A percentile compares a stretch with the other conserved stretches of the same genome.
Conservation (phyloP, 35 echinoderm and acorn worm genomes). For the Stichopus chloronotus region DNA sequence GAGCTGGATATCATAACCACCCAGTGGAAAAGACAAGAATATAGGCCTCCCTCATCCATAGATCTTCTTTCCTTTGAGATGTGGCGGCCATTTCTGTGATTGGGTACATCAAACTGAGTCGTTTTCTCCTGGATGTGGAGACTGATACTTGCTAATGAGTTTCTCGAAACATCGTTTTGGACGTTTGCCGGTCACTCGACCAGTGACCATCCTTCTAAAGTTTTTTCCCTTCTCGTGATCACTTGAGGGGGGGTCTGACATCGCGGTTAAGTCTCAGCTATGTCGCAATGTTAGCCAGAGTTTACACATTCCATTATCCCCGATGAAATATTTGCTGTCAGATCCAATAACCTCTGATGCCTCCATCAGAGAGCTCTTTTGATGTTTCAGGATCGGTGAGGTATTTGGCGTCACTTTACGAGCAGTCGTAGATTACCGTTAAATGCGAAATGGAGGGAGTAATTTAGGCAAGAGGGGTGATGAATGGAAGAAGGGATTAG, state of each 20-base stretch:
- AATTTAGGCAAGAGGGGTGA: constrained; percentile 26
- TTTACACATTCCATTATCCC: constrained; percentile 36
- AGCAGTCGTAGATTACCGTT: constrained; percentile 50
- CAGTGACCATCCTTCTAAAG: background rate
- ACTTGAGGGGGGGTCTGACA: background rate
- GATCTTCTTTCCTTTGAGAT: no score
- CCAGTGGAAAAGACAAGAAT: no score
- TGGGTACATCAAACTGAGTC: background rate
- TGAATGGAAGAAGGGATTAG: constrained; percentile 6
- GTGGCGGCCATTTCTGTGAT: background rate
- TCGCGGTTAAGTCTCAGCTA: background rate
- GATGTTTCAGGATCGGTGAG: background rate
- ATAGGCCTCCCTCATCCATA: no score
- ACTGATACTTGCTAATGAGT: constrained; percentile 16
- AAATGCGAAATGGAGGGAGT: constrained; percentile 40
- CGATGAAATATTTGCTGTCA: constrained; percentile 45
- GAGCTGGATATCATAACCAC: no score
- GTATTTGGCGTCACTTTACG: constrained; percentile 31
- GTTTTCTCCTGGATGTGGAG: background rate
- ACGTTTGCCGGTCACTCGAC: constrained; percentile 6
- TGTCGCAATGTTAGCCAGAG: constrained; percentile 10
- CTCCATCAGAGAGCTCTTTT: constrained; percentile 22
- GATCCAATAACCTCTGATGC: constrained; percentile 43
- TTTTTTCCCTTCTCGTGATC: background rate
- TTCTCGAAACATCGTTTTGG: constrained; percentile 10